Conservation (phyloP, 2,888 invertebrate species). For the Pediacus dermestoides region DNA sequence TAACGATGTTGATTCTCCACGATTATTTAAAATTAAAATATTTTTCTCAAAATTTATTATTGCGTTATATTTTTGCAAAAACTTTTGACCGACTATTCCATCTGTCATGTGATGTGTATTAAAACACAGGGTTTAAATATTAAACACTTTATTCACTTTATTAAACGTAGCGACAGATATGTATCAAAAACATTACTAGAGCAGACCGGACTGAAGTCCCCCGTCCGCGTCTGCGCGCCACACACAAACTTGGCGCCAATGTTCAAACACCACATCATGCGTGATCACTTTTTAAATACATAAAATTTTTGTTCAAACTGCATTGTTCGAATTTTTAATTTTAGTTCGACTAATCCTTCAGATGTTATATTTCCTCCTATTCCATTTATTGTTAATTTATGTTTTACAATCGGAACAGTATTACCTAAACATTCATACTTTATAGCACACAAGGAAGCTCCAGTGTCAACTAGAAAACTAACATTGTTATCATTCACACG, state of each 20-base stretch:
- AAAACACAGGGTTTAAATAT: too few species aligned
- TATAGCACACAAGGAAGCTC: slow-evolving; percentile 3
- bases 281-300: background rate
- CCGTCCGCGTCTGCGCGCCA: too few species aligned
- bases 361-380: background rate
- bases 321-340: background rate
- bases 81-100: slow-evolving; percentile 3
- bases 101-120: too few species aligned
- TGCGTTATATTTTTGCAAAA: slow-evolving; percentile 1
- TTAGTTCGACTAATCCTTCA: background rate
- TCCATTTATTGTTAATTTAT: background rate
- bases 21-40: background rate
- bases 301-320: slow-evolving; percentile 1
- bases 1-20: background rate
- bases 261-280: too few species aligned
- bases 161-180: too few species aligned
- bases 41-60: slow-evolving; percentile 1
- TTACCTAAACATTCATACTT: slow-evolving; percentile 4
- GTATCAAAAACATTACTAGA: too few species aligned
- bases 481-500: background rate
- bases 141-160: too few species aligned
- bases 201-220: too few species aligned
- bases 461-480: slow-evolving; percentile 1
- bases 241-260: too few species aligned
- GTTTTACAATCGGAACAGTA: background rate